Evolutionary conservation across 2,888 invertebrate species (phyloP).

Genomic region (Lissocephala sabroskyi): DNA sequence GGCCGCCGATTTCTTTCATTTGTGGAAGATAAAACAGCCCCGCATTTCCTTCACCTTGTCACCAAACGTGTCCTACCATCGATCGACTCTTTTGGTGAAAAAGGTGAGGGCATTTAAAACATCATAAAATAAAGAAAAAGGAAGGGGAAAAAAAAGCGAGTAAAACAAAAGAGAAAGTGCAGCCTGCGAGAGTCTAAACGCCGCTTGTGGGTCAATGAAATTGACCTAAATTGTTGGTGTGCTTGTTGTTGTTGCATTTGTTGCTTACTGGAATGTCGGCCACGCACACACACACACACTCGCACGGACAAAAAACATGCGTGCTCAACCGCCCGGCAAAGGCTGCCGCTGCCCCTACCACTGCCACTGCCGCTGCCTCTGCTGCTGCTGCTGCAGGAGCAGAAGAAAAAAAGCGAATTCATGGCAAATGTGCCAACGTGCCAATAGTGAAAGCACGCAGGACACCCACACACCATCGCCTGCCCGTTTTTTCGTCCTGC

Average conservation of each 20-base stretch:
- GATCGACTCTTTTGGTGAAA: no score
- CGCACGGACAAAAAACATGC: not conserved
- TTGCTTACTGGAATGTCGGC: no score
- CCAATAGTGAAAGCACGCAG: not conserved
- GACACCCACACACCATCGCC: not conserved
- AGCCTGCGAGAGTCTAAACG: not conserved
- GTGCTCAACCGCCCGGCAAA: no score
- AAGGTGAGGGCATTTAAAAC: no score
- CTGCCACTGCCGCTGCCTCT: not conserved
- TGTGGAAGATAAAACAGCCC: no score
- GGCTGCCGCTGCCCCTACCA: no score
- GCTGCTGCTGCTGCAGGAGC: no score
- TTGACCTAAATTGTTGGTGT: conserved; percentile 20
- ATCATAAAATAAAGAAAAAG: no score
- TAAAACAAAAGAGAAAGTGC: conserved; percentile 6
- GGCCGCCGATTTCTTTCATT: no score
- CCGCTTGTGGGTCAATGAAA: conserved; percentile 20
- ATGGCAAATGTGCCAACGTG: conserved; percentile 5
- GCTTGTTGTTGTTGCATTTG: not conserved
- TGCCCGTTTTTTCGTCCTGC: no score
- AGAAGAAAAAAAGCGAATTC: not conserved
- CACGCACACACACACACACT: conserved; percentile 1
- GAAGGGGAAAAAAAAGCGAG: not conserved
- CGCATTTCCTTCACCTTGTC: no score
- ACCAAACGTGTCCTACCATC: no score